Evolutionary conservation across 35 echinoderm and acorn worm species (phyloP), one percentile per base, ranked within the genome.

Genomic region (Nesometra sesokonis): DNA sequence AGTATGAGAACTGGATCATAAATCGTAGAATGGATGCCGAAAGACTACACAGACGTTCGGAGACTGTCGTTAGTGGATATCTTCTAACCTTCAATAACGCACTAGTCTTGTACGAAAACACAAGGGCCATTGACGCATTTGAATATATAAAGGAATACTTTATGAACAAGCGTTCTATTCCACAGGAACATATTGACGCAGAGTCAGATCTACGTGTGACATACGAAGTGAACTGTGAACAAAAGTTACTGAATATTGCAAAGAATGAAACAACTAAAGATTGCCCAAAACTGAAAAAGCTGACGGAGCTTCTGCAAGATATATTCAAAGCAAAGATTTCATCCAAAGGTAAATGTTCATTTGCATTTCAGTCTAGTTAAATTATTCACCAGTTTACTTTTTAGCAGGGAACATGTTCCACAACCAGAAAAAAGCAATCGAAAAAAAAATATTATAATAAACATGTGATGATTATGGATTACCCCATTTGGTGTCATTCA

Each of bases 101-200:
- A 37, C 79, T 93, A 7, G 57, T 93, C 52, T 27, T 87, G 19
- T 93, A 93, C 40, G 92, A 90, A 15, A 88, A 93, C 32, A 40
- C 88, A 17, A 52, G 92, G 21, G 92, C 81, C 27, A 57, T 33
- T 0, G 92, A 93, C 79, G 88, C 88, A 0, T 0, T 90, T 13
- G 13, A 35, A 35, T 77, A 82, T n/a, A 36, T 93, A 33, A 85
- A 89, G 33, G 34, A 17, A 27, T 89, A 88, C 35, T 79, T 84
- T 36, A 33, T 0, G 30, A 47, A 85, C 19, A n/a, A 78, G 11
- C 32, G 34, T 32, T 30, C 82, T 43, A 34, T n/a, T 9, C 86
- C 52, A 11, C 29, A 84, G 2, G 82, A 35, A 38, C 32, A 4
- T 15, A 30, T 33, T 0, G 35, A 46, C 4, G 4, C 80, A 4